These are phyloP conservation scores for Zosterops pallidus DNA, from an alignment of 2,113 vertebrate species.

Conservation along the genomic window DNA sequence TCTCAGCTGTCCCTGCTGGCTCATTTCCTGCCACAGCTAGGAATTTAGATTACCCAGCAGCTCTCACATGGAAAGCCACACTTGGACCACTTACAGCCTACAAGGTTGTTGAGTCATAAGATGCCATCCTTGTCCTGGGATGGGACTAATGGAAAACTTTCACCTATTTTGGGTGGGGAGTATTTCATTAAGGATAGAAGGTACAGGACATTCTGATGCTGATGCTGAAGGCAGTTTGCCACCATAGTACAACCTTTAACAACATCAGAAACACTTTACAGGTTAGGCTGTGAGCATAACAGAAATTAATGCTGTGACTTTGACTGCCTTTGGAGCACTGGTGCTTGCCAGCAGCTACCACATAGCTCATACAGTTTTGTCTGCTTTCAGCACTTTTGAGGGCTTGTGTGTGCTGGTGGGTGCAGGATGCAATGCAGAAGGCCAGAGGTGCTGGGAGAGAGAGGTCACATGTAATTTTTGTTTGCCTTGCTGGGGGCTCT, in stretches of 20 bases:
- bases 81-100: background rate
- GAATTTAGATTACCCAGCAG: constrained; percentile 11
- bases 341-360: background rate
- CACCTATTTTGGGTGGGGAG: background rate
- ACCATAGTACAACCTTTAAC: background rate
- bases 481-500: background rate
- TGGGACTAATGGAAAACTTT: background rate
- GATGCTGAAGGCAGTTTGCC: background rate
- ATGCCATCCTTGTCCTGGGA: background rate
- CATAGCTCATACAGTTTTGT: background rate
- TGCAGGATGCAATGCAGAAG: background rate
- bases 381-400: background rate
- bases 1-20: background rate
- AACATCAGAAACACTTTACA: background rate
- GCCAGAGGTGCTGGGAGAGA: background rate
- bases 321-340: background rate
- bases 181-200: background rate
- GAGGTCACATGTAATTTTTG: background rate
- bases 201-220: background rate
- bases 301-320: background rate
- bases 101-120: background rate
- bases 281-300: background rate
- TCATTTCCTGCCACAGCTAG: constrained; percentile 26
- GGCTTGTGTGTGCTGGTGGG: background rate
- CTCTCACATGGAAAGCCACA: background rate